Conservation (phyloP, 1,140 invertebrate genomes). For the Chrysoperla carnea region DNA sequence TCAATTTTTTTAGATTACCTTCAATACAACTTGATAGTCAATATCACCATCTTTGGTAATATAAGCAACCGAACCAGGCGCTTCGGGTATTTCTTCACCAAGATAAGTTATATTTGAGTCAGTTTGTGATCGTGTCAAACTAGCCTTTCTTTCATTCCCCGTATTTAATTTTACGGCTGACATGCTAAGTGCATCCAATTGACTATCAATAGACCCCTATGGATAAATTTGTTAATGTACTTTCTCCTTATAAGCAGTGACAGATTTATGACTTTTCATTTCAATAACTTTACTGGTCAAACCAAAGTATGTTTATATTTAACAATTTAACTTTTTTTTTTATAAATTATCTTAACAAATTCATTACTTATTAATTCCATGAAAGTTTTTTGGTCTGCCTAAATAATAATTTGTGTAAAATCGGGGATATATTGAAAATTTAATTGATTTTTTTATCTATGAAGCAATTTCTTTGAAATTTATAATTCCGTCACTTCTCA, state of each 20-base stretch:
- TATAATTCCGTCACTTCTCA: no score
- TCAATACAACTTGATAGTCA: constrained; percentile 77
- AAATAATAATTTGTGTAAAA: no score
- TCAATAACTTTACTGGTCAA: background rate
- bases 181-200: constrained; percentile 54
- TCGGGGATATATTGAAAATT: no score
- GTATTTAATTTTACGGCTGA: constrained; percentile 33
- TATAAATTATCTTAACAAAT: no score
- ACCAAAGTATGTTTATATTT: background rate
- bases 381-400: no score
- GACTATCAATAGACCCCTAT: constrained; percentile 61
- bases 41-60: constrained; percentile 91
- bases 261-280: background rate
- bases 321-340: no score
- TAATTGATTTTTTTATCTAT: no score
- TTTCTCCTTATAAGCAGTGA: background rate
- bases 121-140: constrained; percentile 73
- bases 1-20: constrained; percentile 30
- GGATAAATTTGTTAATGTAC: constrained; percentile 3
- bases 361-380: no score
- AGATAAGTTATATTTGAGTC: constrained; percentile 87
- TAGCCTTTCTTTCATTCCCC: constrained; percentile 43
- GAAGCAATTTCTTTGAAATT: no score
- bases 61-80: constrained; percentile 76
- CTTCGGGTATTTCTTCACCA: constrained; percentile 61